Evolutionary conservation across 2,888 invertebrate genomes (phyloP), one percentile per base, ranked within the genome.

Genomic region (Xestobium rufovillosum): DNA sequence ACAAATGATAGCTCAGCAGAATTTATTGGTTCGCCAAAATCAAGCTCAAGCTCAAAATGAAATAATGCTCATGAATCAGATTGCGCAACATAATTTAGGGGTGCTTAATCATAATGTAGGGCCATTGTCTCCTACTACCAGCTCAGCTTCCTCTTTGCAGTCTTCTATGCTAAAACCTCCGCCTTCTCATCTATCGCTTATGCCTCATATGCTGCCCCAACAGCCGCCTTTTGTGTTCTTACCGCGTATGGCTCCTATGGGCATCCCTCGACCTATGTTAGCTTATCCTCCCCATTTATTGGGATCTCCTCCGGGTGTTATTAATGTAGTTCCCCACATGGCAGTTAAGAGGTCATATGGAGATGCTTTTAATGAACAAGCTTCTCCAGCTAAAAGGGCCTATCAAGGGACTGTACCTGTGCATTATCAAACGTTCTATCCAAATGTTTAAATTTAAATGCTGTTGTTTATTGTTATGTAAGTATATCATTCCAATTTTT

Each of bases 1-100:
- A 2, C 72, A 72, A 56, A 68, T 72, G 45, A 80, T 82, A 57
- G 82, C 82, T 34, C 80, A 80, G 56, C 81, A 81, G 57, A 80
- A 69, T 64, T 66, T 82, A 29, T 61, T 82, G 39, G 78, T 75
- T 31, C 70, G 75, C 3, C 83, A 80, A 50, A 77, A 76, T 58
- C 60, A 59, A 28, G 57, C 58, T 8, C 61, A 65, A 43, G 63
- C 71, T 67, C 49, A 63, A 65, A 13, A 31, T 4, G 44, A 66
- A 65, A 39, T 65, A 49, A 36, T 65, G 12, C 41, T 65, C 8
- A 61, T 66, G 61, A 63, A 63, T 45, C 64, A 64, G 40, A 54
- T 64, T 12, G 61, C 61, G 12, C 64, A 63, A 31, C 60, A 69
- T 55, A 67, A 59, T 50, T 58, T 59, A 25, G 61, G 63, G 3